Conservation (phyloP, 2,888 invertebrate genomes). For the Parnassius glacialis region DNA sequence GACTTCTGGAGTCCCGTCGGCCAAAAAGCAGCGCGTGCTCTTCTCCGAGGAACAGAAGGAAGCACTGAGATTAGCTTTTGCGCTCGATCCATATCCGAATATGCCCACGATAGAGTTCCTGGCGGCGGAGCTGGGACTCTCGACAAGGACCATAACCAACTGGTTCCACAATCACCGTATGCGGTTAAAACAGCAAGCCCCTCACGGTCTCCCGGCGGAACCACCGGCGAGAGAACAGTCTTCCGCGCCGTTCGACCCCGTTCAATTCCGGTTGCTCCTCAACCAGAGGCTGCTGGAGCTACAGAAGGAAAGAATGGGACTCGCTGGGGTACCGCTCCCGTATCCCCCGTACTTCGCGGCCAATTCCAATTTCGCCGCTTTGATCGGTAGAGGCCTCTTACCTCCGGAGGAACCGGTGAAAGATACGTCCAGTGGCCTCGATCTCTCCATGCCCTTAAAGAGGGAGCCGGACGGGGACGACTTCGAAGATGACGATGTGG, state of each 20-base stretch:
- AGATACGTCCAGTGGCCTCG: conserved; percentile 92
- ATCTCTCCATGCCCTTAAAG: conserved; percentile 92
- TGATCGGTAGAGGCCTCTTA: conserved; percentile 85
- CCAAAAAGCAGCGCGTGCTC: conserved; percentile 96
- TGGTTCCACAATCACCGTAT: conserved; percentile 99
- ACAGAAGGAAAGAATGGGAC: conserved; percentile 91
- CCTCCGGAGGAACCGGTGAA: conserved; percentile 83
- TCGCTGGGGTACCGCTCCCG: conserved; percentile 87
- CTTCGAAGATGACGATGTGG: conserved; percentile 90
- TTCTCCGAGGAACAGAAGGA: conserved; percentile 99
- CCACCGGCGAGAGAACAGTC: conserved; percentile 88
- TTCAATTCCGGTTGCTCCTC: conserved; percentile 92
- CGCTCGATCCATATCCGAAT: conserved; percentile 98
- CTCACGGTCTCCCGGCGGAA: conserved; percentile 87
- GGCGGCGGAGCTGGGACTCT: conserved; percentile 93
- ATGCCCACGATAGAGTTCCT: conserved; percentile 97
- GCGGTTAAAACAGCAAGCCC: conserved; percentile 95
- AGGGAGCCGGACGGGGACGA: conserved; percentile 88
- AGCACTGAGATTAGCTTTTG: conserved; percentile 95
- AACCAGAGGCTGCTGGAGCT: conserved; percentile 94
- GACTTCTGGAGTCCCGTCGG: conserved; percentile 87
- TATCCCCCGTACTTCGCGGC: conserved; percentile 90
- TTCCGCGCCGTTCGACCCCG: conserved; percentile 92
- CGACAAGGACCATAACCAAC: conserved; percentile 98
- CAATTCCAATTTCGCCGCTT: conserved; percentile 87